A percentile compares a stretch with the other conserved stretches of the same genome.
phyloP scores from a whole-genome alignment of 2,113 vertebrate genomes.

The Eclectus roratus region DNA sequence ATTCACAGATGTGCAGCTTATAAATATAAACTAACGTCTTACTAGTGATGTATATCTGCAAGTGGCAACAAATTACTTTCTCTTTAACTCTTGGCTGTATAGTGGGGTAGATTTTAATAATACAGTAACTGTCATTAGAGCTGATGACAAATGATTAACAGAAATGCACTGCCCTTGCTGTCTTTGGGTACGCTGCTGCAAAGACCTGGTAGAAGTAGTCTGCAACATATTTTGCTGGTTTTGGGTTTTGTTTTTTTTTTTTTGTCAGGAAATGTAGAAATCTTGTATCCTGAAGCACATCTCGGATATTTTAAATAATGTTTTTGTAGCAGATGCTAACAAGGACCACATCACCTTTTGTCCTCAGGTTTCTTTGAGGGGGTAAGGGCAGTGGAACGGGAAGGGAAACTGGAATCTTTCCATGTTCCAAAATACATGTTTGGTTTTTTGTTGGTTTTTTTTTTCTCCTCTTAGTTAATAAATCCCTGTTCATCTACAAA shows the following conservation, averaged over 20 bases:
- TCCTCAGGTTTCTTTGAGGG: background rate
- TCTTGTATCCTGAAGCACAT: background rate
- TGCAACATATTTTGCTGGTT: background rate
- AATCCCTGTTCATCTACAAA: conserved; percentile 29
- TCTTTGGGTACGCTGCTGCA: background rate
- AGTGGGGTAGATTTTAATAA: conserved; percentile 57
- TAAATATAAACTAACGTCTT: conserved; percentile 80
- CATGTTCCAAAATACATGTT: background rate
- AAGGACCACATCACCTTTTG: conserved; percentile 21
- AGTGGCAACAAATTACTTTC: conserved; percentile 76
- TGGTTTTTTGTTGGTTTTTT: too few relatives aligned
- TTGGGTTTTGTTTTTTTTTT: background rate
- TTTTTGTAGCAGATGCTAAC: conserved; percentile 18
- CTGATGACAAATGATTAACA: conserved; percentile 16
- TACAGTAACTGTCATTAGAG: conserved; percentile 26
- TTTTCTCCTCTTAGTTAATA: background rate
- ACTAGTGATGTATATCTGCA: conserved; percentile 75
- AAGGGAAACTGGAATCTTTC: background rate
- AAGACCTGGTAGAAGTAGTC: background rate
- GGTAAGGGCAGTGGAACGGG: background rate
- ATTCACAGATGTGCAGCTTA: conserved; percentile 82
- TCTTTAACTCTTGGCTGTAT: conserved; percentile 75
- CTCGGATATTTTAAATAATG: background rate
- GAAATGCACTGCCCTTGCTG: background rate
- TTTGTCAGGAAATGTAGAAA: background rate